These are phyloP conservation scores for Sesia apiformis DNA, from an alignment of 2,888 invertebrate genomes.

Conservation along the genomic window DNA sequence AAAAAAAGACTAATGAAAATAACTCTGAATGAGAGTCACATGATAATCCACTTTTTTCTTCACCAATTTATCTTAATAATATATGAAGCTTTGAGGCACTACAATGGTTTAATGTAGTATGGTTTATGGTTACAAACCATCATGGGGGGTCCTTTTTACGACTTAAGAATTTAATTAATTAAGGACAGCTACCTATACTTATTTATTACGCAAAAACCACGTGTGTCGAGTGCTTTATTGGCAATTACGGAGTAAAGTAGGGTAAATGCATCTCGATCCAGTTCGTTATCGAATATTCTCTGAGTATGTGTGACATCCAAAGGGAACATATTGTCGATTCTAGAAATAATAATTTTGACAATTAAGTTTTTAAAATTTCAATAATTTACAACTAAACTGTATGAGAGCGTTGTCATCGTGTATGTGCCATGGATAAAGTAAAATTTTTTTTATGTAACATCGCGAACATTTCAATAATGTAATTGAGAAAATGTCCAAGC, in stretches of 20 bases:
- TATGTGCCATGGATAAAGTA: too few relatives aligned
- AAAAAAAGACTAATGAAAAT: too few relatives aligned
- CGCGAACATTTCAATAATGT: too few relatives aligned
- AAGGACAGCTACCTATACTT: background rate
- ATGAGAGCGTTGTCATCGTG: too few relatives aligned
- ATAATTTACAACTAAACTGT: too few relatives aligned
- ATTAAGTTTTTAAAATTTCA: too few relatives aligned
- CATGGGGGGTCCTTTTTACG: background rate
- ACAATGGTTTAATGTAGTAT: background rate
- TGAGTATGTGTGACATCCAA: background rate
- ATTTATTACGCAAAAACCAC: background rate
- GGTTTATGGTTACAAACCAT: background rate
- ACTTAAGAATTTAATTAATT: background rate
- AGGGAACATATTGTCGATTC: too few relatives aligned
- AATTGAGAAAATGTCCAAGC: too few relatives aligned
- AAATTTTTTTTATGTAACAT: too few relatives aligned
- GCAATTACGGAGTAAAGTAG: background rate
- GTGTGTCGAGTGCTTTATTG: background rate
- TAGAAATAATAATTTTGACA: too few relatives aligned
- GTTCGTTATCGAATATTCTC: background rate
- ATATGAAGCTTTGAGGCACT: background rate
- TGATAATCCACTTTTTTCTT: background rate
- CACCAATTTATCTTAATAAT: background rate
- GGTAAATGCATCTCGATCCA: background rate
- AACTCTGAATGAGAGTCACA: too few relatives aligned